Percentiles rank a stretch among this genome's conserved stretches.
phyloP scores from a whole-genome alignment of 2,888 invertebrate genomes.

The Tetropium fuscum region DNA sequence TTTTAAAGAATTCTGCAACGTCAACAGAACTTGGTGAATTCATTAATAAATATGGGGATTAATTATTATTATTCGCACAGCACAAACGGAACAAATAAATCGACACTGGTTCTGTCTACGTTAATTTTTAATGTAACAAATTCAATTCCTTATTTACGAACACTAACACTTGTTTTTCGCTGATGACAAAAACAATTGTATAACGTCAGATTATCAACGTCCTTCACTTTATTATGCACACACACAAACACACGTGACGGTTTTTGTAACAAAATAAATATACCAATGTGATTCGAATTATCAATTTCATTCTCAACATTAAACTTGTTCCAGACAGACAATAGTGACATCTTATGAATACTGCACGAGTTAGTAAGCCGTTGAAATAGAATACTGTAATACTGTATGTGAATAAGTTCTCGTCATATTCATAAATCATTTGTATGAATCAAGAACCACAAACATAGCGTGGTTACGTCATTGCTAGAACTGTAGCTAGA shows the following conservation, averaged over 20 bases:
- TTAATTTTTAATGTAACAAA: background rate
- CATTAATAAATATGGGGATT: background rate
- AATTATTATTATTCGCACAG: no score
- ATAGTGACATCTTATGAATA: no score
- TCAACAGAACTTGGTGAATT: conserved; percentile 8
- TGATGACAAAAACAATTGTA: conserved; percentile 30
- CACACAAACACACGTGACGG: conserved; percentile 34
- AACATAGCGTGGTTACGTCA: no score
- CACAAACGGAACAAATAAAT: background rate
- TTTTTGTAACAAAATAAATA: conserved; percentile 2
- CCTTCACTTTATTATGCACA: conserved; percentile 42
- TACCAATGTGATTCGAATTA: no score
- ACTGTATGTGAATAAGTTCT: no score
- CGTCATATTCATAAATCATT: no score
- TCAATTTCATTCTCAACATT: no score
- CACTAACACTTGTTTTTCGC: conserved; percentile 6
- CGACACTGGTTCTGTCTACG: background rate
- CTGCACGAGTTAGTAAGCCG: no score
- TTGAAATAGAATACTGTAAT: no score
- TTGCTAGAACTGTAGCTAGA: no score
- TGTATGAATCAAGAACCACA: no score
- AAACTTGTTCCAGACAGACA: no score
- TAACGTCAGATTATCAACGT: conserved; percentile 38
- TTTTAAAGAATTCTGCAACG: conserved; percentile 13
- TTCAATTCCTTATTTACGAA: background rate